Evolutionary conservation across 1,140 invertebrate genomes (phyloP).

Genomic region (Drosophila bocqueti): DNA sequence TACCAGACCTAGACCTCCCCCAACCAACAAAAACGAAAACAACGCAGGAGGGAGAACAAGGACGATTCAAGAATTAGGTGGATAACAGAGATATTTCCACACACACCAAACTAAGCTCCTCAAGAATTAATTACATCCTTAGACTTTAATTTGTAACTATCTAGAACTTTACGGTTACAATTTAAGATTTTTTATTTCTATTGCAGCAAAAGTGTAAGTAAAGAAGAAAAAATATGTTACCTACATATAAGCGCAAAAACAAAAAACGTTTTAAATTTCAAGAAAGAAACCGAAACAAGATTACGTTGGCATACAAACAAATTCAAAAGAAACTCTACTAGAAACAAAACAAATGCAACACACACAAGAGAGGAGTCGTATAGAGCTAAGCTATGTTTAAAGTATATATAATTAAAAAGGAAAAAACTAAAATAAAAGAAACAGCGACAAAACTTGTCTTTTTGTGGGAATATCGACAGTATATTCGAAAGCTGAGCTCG

Average conservation of each 20-base stretch:
- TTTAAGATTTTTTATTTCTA: constrained; percentile 82
- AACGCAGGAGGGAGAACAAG: constrained; percentile 25
- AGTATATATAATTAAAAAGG: constrained; percentile 51
- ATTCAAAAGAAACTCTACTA: constrained; percentile 67
- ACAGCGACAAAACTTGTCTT: constrained; percentile 9
- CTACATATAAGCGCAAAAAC: constrained; percentile 80
- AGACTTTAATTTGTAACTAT: constrained; percentile 82
- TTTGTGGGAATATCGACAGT: constrained; percentile 14
- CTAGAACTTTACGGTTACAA: constrained; percentile 81
- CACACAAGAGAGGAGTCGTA: constrained; percentile 52
- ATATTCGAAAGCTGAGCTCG: too few relatives aligned
- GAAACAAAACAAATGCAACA: constrained; percentile 60
- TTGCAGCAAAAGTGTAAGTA: constrained; percentile 78
- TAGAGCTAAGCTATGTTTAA: constrained; percentile 54
- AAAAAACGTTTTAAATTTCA: constrained; percentile 78
- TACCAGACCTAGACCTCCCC: constrained; percentile 56
- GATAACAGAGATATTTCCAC: constrained; percentile 16
- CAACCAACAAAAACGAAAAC: constrained; percentile 30
- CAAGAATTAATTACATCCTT: constrained; percentile 78
- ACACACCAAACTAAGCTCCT: constrained; percentile 65
- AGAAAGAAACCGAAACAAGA: constrained; percentile 46
- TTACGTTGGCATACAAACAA: constrained; percentile 62
- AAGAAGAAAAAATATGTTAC: constrained; percentile 71
- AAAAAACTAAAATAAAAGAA: constrained; percentile 58
- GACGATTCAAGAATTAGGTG: constrained; percentile 19